A percentile compares a stretch with the other conserved stretches of the same genome.
These are phyloP conservation scores for Taxidea taxus DNA, from an alignment of 2,113 vertebrate species.

Conservation along the genomic window DNA sequence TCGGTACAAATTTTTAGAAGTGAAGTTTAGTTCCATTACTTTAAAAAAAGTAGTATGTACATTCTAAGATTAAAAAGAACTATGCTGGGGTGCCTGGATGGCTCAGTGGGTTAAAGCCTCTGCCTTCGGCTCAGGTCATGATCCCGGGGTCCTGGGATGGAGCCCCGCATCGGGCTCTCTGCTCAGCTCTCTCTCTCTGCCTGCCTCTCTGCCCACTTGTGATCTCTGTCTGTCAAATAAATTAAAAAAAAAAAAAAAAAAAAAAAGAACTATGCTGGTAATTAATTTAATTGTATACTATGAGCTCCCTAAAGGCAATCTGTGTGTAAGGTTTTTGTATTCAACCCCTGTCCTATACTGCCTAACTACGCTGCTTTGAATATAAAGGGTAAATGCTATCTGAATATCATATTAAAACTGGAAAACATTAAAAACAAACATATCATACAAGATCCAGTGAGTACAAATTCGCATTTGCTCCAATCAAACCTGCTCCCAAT, in stretches of 20 bases:
- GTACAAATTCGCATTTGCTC: background rate
- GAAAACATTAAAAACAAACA: background rate
- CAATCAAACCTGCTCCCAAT: background rate
- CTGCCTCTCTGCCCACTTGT: no score
- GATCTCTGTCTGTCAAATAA: no score
- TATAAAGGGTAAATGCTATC: background rate
- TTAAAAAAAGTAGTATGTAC: background rate
- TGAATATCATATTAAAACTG: background rate
- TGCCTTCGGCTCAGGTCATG: no score
- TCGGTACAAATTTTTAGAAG: background rate
- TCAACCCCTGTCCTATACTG: background rate
- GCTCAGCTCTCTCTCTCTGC: no score
- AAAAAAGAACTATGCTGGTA: slow-evolving; percentile 30
- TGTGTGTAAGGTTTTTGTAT: background rate
- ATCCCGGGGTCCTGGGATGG: no score
- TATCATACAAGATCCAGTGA: background rate
- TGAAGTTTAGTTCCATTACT: background rate
- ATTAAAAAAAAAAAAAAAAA: slow-evolving; percentile 58
- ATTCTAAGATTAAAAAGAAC: slow-evolving; percentile 33
- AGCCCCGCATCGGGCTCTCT: no score
- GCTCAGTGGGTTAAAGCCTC: no score
- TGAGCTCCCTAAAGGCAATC: background rate
- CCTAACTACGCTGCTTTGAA: background rate
- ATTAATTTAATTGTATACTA: background rate
- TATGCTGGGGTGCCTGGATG: no score